phyloP scores from a whole-genome alignment of 2,797 vertebrate genomes.

The Pogoniulus pusillus region DNA sequence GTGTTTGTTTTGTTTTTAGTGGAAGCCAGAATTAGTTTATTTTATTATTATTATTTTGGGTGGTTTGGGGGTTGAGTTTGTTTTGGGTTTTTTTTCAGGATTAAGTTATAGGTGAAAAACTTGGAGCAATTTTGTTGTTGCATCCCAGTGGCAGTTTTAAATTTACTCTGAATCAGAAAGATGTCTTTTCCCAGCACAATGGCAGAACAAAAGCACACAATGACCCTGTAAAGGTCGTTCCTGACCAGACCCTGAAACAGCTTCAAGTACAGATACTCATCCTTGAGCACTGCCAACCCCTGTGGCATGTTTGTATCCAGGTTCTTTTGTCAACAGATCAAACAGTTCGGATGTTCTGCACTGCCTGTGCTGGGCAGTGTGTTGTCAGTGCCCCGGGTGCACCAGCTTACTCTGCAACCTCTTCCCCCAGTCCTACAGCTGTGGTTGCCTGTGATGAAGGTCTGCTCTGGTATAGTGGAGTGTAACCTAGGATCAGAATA shows the following conservation, averaged over 20 bases:
- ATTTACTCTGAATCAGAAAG: background rate
- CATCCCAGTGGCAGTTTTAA: background rate
- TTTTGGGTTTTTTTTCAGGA: background rate
- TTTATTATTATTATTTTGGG: too few relatives aligned
- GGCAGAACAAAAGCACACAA: background rate
- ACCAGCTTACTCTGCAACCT: background rate
- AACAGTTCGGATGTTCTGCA: background rate
- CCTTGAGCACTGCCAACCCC: background rate
- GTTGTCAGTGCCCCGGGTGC: background rate
- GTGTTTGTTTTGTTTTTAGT: background rate
- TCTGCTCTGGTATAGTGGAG: background rate
- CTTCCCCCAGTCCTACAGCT: background rate
- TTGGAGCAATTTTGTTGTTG: background rate
- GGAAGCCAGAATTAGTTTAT: background rate
- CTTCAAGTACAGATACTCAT: background rate
- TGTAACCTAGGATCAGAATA: background rate
- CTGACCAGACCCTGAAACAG: background rate
- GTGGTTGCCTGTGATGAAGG: background rate
- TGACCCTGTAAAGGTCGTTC: background rate
- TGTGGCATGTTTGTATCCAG: background rate
- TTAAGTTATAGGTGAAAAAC: background rate
- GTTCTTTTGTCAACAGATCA: background rate
- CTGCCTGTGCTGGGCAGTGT: background rate
- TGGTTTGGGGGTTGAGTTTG: too few relatives aligned
- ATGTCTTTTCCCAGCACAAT: background rate